These are phyloP conservation scores for Syngnathus floridae DNA, from an alignment of 2,113 vertebrate species.

Conservation along the genomic window DNA sequence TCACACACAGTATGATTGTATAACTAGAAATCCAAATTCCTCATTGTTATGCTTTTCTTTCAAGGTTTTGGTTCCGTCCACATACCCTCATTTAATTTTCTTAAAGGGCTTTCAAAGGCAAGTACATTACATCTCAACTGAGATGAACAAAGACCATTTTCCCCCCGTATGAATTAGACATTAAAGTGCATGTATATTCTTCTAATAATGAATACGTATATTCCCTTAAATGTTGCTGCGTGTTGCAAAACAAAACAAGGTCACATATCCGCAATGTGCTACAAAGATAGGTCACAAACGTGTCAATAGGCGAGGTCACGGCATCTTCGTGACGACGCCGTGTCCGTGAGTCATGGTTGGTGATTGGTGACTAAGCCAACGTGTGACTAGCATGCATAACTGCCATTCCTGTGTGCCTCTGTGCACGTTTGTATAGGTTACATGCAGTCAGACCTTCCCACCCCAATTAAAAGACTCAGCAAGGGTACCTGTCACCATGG, in stretches of 20 bases:
- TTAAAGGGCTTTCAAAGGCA: slow-evolving; percentile 6
- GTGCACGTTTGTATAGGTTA: slow-evolving; percentile 10
- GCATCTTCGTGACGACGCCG: slow-evolving; percentile 19
- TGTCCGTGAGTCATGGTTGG: slow-evolving; percentile 28
- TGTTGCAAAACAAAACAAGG: not conserved
- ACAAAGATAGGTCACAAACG: slow-evolving; percentile 16
- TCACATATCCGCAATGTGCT: not conserved
- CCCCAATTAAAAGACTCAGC: slow-evolving; percentile 42
- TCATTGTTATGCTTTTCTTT: not conserved
- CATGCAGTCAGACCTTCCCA: slow-evolving; percentile 30
- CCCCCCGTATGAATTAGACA: not conserved
- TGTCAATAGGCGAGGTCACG: slow-evolving; percentile 16
- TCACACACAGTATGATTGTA: not conserved
- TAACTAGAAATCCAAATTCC: not conserved
- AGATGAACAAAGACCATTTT: not conserved
- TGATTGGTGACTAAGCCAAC: slow-evolving; percentile 28
- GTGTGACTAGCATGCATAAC: slow-evolving; percentile 19
- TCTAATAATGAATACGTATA: not conserved
- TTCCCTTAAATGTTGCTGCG: not conserved
- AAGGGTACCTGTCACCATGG: slow-evolving; percentile 57
- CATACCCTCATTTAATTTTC: not conserved
- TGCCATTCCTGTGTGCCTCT: slow-evolving; percentile 6
- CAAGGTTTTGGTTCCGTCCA: not conserved
- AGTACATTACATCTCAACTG: not conserved
- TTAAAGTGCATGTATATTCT: not conserved